Evolutionary conservation across 2,113 vertebrate genomes (phyloP).

Genomic region (Hydropotes inermis): DNA sequence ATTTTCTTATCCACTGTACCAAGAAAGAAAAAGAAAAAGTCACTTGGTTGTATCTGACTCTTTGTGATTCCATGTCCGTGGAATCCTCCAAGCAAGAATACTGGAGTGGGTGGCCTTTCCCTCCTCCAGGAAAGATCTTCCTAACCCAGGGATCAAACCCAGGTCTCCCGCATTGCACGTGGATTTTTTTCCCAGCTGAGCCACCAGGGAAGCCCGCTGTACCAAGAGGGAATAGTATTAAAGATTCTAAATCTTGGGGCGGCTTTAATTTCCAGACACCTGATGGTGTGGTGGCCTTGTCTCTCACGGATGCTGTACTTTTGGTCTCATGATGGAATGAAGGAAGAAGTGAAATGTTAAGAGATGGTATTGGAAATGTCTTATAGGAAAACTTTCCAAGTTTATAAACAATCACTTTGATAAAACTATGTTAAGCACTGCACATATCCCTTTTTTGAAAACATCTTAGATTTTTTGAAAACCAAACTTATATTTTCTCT

Average conservation of each 20-base stretch:
- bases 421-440: not conserved
- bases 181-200: not conserved
- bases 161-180: not conserved
- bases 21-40: not conserved
- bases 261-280: not conserved
- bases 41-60: not conserved
- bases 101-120: not conserved
- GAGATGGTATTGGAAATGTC: not conserved
- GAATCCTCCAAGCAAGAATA: not conserved
- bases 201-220: not conserved
- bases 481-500: not conserved
- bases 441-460: not conserved
- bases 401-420: not conserved
- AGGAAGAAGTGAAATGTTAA: not conserved
- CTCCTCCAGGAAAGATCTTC: not conserved
- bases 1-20: not conserved
- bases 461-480: not conserved
- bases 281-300: not conserved
- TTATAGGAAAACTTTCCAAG: not conserved
- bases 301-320: not conserved
- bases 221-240: not conserved
- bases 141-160: not conserved
- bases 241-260: not conserved
- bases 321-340: not conserved
- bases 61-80: not conserved